Base-by-base conservation (phyloP, 1,140 invertebrate species). In the Gryon sp. region DNA sequence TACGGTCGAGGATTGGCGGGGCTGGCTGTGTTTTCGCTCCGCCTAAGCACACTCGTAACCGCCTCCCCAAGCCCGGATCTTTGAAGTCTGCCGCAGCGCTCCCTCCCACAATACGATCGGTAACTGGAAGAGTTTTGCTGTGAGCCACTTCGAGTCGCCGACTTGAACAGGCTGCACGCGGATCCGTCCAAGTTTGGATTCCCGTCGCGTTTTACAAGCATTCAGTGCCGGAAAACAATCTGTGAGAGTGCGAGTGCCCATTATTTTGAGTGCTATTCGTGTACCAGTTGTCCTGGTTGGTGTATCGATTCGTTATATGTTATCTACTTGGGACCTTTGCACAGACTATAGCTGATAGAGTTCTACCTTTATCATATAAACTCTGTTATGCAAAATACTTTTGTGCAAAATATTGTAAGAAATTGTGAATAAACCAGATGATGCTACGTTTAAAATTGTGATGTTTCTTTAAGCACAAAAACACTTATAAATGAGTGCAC, bases 91-190 rank as follows among this genome's bases (percentile, higher is more conserved):
- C 69, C 81, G 70, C 36, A 6, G 38, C 36, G 36, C 76, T 60
- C 80, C 77, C 74, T 69, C 82, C 80, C 40, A 75, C 75, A 62
- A 28, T 28, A 69, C 76, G 75, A 73, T 76, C 68, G 57, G 69
- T 59, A 76, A 76, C 76, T 77, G 77, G 53, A 79, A 83, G 81
- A 72, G 72, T 76, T 76, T 75, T 70, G 59, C 76, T 78, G 82
- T 83, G 83, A 87, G 86, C 81, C 86, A 82, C 87, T 88, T 82
- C 79, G 82, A 87, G 87, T 87, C 82, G 83, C 85, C 81, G 82
- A 80, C 83, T 83, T 83, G 85, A 72, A 79, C 84, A 83, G 86
- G 80, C 76, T 78, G 40, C 55, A 75, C 75, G 76, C 70, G 41
- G 36, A 38, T 65, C 40, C 43, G 41, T 76, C 40, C 40, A 53